Conservation (phyloP, 2,797 vertebrate species). For the Muraenolepis orangiensis region DNA sequence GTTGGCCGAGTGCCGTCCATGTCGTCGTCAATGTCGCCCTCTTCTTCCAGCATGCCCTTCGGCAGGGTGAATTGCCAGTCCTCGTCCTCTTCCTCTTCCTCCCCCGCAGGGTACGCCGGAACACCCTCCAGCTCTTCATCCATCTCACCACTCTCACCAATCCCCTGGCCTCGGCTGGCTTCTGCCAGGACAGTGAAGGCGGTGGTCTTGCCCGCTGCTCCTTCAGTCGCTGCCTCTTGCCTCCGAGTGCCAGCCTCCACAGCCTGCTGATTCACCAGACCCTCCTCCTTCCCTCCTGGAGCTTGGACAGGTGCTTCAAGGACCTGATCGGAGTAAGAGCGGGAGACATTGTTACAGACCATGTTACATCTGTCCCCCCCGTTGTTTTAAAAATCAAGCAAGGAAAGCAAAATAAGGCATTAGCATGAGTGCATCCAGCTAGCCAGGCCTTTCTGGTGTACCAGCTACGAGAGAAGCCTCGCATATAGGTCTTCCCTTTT, state of each 20-base stretch:
- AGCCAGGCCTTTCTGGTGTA: too few relatives aligned
- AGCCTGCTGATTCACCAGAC: neutral
- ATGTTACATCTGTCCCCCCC: too few relatives aligned
- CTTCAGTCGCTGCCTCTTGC: neutral
- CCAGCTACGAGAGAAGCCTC: too few relatives aligned
- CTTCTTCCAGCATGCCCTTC: conserved; percentile 45
- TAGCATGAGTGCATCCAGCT: too few relatives aligned
- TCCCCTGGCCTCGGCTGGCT: conserved; percentile 35
- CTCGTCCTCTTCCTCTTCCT: conserved; percentile 60
- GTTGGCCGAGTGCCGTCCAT: neutral
- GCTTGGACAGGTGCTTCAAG: neutral
- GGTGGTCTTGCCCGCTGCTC: conserved; percentile 17
- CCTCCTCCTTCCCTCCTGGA: neutral
- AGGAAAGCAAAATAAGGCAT: too few relatives aligned
- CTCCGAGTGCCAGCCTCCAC: neutral
- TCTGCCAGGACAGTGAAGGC: conserved; percentile 35
- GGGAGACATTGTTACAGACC: neutral
- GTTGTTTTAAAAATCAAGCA: too few relatives aligned
- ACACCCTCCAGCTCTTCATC: conserved; percentile 63
- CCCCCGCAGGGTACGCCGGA: conserved; percentile 49
- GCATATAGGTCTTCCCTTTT: too few relatives aligned
- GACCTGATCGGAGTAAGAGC: neutral
- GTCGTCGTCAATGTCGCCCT: conserved; percentile 30
- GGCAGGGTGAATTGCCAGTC: conserved; percentile 68
- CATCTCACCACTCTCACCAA: conserved; percentile 52